Percentiles rank a stretch among this genome's conserved stretches.
Conservation (phyloP, 2,797 vertebrate genomes). For the Sebastes umbrosus region DNA sequence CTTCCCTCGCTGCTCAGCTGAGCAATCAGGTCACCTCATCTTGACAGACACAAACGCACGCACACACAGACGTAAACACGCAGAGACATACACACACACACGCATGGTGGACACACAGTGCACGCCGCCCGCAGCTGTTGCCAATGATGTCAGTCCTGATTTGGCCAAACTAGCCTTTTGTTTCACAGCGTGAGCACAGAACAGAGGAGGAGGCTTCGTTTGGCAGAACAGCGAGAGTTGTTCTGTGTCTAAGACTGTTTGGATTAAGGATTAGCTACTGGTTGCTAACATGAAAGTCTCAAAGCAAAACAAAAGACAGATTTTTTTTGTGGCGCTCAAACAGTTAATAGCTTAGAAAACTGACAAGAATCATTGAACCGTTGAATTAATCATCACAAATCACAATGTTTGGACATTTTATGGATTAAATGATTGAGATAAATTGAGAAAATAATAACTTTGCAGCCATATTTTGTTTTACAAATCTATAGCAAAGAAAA, state of each 20-base stretch:
- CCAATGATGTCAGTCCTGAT: slow-evolving; percentile 82
- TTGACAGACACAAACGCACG: slow-evolving; percentile 73
- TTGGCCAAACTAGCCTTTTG: slow-evolving; percentile 80
- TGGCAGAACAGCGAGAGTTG: slow-evolving; percentile 34
- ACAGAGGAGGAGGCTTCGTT: slow-evolving; percentile 59
- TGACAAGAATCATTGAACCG: background rate
- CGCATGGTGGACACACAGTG: slow-evolving; percentile 39
- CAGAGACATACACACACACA: slow-evolving; percentile 42
- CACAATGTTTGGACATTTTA: background rate
- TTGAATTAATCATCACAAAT: background rate
- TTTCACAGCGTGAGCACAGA: slow-evolving; percentile 68
- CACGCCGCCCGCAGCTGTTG: slow-evolving; percentile 80
- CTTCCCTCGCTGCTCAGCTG: slow-evolving; percentile 85
- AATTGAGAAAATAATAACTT: background rate
- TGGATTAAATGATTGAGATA: background rate
- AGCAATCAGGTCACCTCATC: slow-evolving; percentile 86
- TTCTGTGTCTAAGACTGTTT: slow-evolving; percentile 44
- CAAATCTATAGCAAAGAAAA: background rate
- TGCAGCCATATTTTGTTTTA: background rate
- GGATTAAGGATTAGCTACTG: slow-evolving; percentile 47
- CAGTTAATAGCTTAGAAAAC: background rate
- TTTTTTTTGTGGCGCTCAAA: background rate
- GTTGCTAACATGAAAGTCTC: slow-evolving; percentile 23
- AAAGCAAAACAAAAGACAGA: background rate
- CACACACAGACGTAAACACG: slow-evolving; percentile 51